phyloP scores from a whole-genome alignment of 2,113 vertebrate genomes.

The Nesoenas mayeri region DNA sequence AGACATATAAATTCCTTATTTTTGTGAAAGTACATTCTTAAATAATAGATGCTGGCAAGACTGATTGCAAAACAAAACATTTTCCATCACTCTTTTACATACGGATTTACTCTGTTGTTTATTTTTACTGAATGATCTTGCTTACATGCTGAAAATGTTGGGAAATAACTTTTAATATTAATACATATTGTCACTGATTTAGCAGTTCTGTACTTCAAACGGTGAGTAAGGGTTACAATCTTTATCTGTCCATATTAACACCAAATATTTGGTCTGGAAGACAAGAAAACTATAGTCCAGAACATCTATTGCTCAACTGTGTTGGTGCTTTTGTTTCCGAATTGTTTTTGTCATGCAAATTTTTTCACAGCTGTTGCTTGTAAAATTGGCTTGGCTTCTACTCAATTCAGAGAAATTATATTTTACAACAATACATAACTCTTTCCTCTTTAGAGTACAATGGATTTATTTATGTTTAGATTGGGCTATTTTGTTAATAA shows the following conservation, averaged over 20 bases:
- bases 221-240: neutral
- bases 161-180: neutral
- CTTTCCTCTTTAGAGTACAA: neutral
- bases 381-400: neutral
- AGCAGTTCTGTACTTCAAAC: neutral
- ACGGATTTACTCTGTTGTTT: neutral
- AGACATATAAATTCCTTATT: neutral
- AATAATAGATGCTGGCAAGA: neutral
- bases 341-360: neutral
- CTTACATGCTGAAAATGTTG: neutral
- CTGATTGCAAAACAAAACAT: neutral
- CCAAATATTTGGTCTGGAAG: neutral
- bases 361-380: slow-evolving; percentile 30
- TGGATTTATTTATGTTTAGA: slow-evolving; percentile 22
- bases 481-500: slow-evolving; percentile 33
- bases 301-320: neutral
- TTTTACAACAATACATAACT: slow-evolving; percentile 23
- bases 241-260: neutral
- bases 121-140: neutral
- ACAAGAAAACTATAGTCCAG: neutral
- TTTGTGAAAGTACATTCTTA: neutral
- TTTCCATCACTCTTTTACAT: neutral
- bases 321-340: neutral
- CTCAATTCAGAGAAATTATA: neutral
- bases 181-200: neutral